phyloP scores from a whole-genome alignment of 2,888 invertebrate genomes.

The Tetragonisca angustula region DNA sequence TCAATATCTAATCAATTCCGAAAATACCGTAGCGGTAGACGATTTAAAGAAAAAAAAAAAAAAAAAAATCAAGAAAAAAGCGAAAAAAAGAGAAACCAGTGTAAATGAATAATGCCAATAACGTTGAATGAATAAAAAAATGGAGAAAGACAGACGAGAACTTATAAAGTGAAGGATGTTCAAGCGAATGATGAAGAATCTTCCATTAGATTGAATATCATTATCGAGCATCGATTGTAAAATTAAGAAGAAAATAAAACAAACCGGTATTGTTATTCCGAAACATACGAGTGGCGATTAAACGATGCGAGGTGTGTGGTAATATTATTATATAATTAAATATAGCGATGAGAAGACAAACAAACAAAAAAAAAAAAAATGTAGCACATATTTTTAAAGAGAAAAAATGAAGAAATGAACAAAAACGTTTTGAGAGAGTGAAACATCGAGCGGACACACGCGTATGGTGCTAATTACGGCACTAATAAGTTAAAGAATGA shows the following conservation, averaged over 20 bases:
- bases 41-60: conserved; percentile 39
- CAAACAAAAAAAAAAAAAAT: conserved; percentile 57
- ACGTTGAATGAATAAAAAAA: conserved; percentile 19
- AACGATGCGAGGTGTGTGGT: conserved; percentile 51
- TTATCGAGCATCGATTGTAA: conserved; percentile 52
- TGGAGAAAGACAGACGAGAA: neutral
- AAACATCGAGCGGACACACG: conserved; percentile 42
- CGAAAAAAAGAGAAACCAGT: conserved; percentile 10
- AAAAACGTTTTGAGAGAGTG: conserved; percentile 27
- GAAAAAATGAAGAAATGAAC: conserved; percentile 33
- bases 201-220: conserved; percentile 67
- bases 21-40: conserved; percentile 68
- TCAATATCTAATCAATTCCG: conserved; percentile 76
- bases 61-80: conserved; percentile 13
- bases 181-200: conserved; percentile 63
- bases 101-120: conserved; percentile 51
- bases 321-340: conserved; percentile 61
- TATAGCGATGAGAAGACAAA: conserved; percentile 66
- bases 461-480: conserved; percentile 64
- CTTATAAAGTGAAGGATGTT: conserved; percentile 49
- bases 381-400: conserved; percentile 73
- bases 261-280: conserved; percentile 47
- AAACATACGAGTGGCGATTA: conserved; percentile 57
- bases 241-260: conserved; percentile 11
- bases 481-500: conserved; percentile 59